These are phyloP conservation scores for Tolmerus cingulatus DNA, from an alignment of 2,888 invertebrate genomes.

Conservation along the genomic window DNA sequence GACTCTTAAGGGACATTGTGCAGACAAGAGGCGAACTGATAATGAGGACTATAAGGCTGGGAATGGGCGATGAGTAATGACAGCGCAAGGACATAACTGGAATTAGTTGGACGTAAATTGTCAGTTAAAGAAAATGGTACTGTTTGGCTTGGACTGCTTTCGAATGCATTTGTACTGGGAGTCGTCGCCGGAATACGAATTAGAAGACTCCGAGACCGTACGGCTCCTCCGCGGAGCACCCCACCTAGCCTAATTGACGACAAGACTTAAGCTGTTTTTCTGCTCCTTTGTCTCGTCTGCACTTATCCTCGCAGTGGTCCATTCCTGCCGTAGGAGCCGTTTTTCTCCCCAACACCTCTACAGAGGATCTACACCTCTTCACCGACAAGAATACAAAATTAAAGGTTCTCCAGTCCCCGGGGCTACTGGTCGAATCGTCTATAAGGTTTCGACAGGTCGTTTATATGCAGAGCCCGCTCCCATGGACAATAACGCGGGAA, in stretches of 20 bases:
- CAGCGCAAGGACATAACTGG: constrained; percentile 15
- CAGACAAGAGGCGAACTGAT: constrained; percentile 19
- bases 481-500: not conserved
- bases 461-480: not conserved
- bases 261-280: not conserved
- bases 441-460: not conserved
- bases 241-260: constrained; percentile 9
- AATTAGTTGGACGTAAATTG: constrained; percentile 31
- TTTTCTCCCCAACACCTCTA: not conserved
- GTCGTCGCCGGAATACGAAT: constrained; percentile 11
- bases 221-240: not conserved
- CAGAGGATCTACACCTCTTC: not conserved
- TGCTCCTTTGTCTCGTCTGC: not conserved
- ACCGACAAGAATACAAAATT: not conserved
- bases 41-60: constrained; percentile 23
- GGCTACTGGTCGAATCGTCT: not conserved
- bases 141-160: not conserved
- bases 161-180: not conserved
- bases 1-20: not conserved
- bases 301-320: not conserved
- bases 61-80: constrained; percentile 24
- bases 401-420: not conserved
- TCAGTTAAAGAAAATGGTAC: not conserved
- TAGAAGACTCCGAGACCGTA: not conserved
- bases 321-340: not conserved